phyloP scores from a whole-genome alignment of 2,888 invertebrate species.

The Drosophila atripex region DNA sequence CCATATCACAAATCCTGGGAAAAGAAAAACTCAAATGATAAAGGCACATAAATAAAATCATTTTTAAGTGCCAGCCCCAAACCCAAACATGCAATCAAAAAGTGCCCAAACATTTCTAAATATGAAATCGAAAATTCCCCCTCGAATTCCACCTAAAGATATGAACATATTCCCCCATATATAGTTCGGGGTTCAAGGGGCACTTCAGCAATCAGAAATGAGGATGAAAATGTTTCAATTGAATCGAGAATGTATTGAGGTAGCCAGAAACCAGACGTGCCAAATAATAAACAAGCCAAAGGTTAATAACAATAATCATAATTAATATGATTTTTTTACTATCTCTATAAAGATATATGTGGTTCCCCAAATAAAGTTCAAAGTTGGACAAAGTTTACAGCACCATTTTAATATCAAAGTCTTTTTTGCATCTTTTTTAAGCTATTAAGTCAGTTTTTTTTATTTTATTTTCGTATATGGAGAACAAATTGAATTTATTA shows the following conservation, averaged over 20 bases:
- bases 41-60: constrained; percentile 68
- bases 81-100: constrained; percentile 27
- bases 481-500: constrained; percentile 53
- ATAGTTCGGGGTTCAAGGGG: constrained; percentile 3
- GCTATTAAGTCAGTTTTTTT: neutral
- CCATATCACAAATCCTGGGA: constrained; percentile 39
- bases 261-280: constrained; percentile 37
- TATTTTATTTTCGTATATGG: constrained; percentile 14
- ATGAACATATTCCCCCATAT: neutral
- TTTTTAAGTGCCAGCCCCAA: constrained; percentile 64
- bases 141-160: constrained; percentile 3
- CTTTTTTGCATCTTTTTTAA: neutral
- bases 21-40: constrained; percentile 42
- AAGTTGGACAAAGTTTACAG: neutral
- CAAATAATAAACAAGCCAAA: constrained; percentile 35
- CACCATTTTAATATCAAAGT: neutral
- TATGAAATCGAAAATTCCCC: constrained; percentile 25
- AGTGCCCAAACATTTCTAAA: constrained; percentile 34
- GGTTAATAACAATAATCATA: constrained; percentile 41
- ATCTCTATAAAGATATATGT: constrained; percentile 8
- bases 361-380: neutral
- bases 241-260: constrained; percentile 13
- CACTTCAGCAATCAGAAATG: constrained; percentile 27
- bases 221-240: constrained; percentile 11
- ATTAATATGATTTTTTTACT: constrained; percentile 35